Evolutionary conservation across 2,888 invertebrate species (phyloP).

Genomic region (Camptogramma bilineatum): DNA sequence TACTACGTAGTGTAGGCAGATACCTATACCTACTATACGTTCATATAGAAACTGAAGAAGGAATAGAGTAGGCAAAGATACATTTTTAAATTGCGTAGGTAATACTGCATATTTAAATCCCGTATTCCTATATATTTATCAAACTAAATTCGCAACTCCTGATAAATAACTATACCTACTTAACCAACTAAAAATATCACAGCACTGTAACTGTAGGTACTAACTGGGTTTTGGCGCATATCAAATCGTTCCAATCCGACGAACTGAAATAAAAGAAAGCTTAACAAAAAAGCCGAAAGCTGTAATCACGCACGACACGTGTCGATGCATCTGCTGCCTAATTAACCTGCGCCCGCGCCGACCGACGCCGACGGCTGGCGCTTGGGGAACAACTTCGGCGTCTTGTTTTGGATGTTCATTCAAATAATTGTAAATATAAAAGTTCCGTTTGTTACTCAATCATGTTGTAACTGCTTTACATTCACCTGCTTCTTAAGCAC

Average conservation of each 20-base stretch:
- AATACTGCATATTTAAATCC: no score
- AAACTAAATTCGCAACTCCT: no score
- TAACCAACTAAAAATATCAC: background rate
- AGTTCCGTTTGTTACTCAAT: constrained; percentile 1
- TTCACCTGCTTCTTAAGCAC: background rate
- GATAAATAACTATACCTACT: background rate
- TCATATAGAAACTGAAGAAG: no score
- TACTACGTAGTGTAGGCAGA: no score
- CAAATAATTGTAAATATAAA: background rate
- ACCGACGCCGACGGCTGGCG: constrained; percentile 37
- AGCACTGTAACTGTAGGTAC: background rate
- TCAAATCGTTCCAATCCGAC: constrained; percentile 2
- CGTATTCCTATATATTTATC: no score
- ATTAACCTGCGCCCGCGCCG: constrained; percentile 60
- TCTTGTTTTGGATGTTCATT: background rate
- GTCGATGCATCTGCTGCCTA: constrained; percentile 70
- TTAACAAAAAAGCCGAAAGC: constrained; percentile 23
- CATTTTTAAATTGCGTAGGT: no score
- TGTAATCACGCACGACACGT: constrained; percentile 66
- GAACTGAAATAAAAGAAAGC: constrained; percentile 23
- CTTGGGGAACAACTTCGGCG: constrained; percentile 11
- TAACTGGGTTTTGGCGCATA: background rate
- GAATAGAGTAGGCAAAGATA: no score
- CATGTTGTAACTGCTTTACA: background rate
- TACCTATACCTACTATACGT: no score